Conservation (phyloP, 1,140 invertebrate genomes). For the Trigoniulus corallinus region DNA sequence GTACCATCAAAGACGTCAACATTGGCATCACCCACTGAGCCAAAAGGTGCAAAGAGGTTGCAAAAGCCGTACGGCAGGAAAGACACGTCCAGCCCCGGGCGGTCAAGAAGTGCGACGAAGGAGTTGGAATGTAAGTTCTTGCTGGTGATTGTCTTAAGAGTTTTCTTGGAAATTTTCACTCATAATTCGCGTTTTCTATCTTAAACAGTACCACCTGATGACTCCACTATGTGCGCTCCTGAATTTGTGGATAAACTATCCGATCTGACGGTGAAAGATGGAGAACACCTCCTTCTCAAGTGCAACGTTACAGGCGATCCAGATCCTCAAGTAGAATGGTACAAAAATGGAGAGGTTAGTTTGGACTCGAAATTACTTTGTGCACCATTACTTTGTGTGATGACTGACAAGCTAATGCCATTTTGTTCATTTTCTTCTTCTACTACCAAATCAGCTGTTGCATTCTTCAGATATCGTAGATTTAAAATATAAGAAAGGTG, state of each 20-base stretch:
- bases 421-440: background rate
- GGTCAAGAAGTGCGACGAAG: slow-evolving; percentile 75
- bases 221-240: slow-evolving; percentile 65
- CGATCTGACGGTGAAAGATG: slow-evolving; percentile 56
- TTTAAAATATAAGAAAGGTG: slow-evolving; percentile 74
- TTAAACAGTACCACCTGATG: slow-evolving; percentile 55
- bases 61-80: slow-evolving; percentile 61
- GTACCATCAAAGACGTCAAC: background rate
- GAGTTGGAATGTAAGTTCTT: slow-evolving; percentile 62
- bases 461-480: slow-evolving; percentile 69
- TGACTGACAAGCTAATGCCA: background rate
- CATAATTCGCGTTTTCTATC: no score
- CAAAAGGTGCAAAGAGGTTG: slow-evolving; percentile 29
- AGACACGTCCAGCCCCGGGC: slow-evolving; percentile 50
- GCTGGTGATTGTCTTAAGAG: background rate
- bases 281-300: slow-evolving; percentile 54
- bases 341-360: slow-evolving; percentile 51
- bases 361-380: background rate
- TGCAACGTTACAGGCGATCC: slow-evolving; percentile 73
- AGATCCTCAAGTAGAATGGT: slow-evolving; percentile 62
- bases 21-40: slow-evolving; percentile 1
- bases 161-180: background rate
- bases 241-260: slow-evolving; percentile 49
- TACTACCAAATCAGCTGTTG: no score
- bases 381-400: background rate